phyloP scores from a whole-genome alignment of 1,140 invertebrate genomes.

The Sipha flava region DNA sequence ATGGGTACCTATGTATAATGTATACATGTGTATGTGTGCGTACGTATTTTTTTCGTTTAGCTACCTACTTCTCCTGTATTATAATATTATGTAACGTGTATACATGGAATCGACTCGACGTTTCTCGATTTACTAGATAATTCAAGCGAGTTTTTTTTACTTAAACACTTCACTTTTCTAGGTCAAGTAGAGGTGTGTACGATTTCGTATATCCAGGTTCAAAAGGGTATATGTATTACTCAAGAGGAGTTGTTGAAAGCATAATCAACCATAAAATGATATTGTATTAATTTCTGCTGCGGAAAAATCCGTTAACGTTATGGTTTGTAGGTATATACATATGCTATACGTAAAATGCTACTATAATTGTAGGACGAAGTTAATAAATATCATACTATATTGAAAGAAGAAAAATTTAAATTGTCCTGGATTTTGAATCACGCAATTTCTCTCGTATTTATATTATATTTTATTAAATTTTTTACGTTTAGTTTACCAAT shows the following conservation, averaged over 20 bases:
- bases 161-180: neutral
- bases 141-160: neutral
- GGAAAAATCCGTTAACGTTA: constrained; percentile 11
- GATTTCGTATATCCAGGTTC: neutral
- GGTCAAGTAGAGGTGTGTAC: constrained; percentile 9
- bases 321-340: neutral
- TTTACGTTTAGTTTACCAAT: neutral
- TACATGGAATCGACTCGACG: neutral
- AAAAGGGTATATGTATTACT: neutral
- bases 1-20: too few relatives aligned
- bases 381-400: too few relatives aligned
- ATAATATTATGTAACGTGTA: too few relatives aligned
- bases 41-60: too few relatives aligned
- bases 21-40: too few relatives aligned
- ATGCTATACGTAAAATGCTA: too few relatives aligned
- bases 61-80: too few relatives aligned
- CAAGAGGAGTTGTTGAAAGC: neutral
- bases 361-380: too few relatives aligned
- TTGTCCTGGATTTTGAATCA: too few relatives aligned
- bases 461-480: neutral
- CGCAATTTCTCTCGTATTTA: neutral
- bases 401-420: too few relatives aligned
- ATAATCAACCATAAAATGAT: neutral
- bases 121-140: neutral
- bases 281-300: neutral